phyloP scores from a whole-genome alignment of 2,797 vertebrate species.

The Rhincodon typus region DNA sequence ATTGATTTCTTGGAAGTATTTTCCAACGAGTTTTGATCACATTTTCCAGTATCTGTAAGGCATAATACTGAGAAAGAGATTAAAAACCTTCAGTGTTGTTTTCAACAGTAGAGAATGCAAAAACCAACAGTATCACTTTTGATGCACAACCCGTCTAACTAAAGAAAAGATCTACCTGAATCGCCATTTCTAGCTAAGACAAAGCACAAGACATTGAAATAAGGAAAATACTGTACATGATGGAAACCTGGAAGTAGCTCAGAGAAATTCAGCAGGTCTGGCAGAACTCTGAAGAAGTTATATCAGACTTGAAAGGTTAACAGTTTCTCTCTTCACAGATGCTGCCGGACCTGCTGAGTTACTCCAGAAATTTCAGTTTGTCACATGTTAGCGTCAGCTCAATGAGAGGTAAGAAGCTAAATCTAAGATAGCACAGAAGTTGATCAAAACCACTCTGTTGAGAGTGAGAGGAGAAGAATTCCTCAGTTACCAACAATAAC shows the following conservation, averaged over 20 bases:
- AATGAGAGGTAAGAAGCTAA: background rate
- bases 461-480: background rate
- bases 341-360: no score
- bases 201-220: no score
- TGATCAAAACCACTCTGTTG: background rate
- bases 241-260: no score
- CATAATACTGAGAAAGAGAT: constrained; percentile 87
- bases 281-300: no score
- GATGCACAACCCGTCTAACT: background rate
- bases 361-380: no score
- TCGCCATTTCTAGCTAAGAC: background rate
- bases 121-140: background rate
- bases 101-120: background rate
- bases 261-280: no score
- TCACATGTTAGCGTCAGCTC: background rate
- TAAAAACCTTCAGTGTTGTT: background rate
- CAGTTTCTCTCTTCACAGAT: no score
- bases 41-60: constrained; percentile 95
- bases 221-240: no score
- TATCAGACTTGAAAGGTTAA: no score
- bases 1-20: constrained; percentile 94
- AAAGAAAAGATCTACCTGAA: background rate
- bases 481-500: background rate
- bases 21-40: constrained; percentile 99
- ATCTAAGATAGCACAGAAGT: background rate